phyloP scores from a whole-genome alignment of 2,888 invertebrate genomes.

The Stenotaenia linearis region DNA sequence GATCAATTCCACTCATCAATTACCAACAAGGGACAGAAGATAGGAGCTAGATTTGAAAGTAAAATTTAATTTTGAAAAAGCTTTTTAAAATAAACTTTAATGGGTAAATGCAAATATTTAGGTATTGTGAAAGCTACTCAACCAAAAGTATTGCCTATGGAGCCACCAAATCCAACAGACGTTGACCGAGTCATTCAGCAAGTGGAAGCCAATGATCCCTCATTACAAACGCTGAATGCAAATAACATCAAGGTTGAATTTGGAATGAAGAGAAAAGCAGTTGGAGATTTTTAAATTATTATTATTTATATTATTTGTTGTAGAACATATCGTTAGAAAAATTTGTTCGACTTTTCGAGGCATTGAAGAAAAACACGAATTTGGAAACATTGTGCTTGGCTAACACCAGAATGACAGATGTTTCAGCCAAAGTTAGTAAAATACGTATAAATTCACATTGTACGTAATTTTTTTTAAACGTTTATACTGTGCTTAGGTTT shows the following conservation, averaged over 20 bases:
- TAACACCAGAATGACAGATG: constrained; percentile 88
- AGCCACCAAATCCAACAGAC: constrained; percentile 95
- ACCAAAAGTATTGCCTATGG: constrained; percentile 83
- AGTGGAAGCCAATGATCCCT: constrained; percentile 81
- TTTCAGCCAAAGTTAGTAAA: constrained; percentile 60
- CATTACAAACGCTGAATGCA: constrained; percentile 88
- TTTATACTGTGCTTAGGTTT: too few relatives aligned
- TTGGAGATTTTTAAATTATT: too few relatives aligned
- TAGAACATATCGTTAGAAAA: constrained; percentile 96
- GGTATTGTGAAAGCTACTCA: constrained; percentile 91
- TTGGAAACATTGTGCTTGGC: constrained; percentile 86
- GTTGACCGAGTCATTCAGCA: constrained; percentile 86
- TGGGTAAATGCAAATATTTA: constrained; percentile 26
- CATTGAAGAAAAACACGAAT: constrained; percentile 80
- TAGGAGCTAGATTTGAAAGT: constrained; percentile 42
- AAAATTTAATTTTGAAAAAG: constrained; percentile 32
- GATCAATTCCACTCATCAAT: constrained; percentile 98
- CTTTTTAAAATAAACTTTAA: background rate
- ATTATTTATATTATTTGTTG: too few relatives aligned
- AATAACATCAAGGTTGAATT: constrained; percentile 94
- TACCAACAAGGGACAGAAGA: constrained; percentile 64
- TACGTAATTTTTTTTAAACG: too few relatives aligned
- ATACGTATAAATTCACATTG: too few relatives aligned
- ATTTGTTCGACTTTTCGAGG: constrained; percentile 80
- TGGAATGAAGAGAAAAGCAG: too few relatives aligned